Base-by-base conservation (phyloP, 2,888 invertebrate species). In the Corbicula japonica region DNA sequence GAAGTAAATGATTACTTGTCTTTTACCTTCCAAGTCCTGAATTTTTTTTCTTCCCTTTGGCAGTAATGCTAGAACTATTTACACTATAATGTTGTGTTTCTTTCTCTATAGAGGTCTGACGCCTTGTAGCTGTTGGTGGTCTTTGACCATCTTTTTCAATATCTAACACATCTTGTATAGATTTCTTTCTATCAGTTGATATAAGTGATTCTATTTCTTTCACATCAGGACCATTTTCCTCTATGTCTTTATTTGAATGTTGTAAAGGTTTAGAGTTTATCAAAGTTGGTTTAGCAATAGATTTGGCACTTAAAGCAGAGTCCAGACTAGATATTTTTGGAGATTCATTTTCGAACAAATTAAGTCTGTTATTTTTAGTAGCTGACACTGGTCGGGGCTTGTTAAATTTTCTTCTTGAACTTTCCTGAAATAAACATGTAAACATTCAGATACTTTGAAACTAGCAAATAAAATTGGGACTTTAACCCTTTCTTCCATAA, bases 31-130 rank as follows among this genome's bases (percentile, higher is more conserved):
- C 58, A 70, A 69, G 56, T 50, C 76, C 72, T 41, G 35, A 48
- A 50, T 66, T 48, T 41, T 10, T 46, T 69, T 74, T 41, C 48
- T 60, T 54, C 46, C 75, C 41, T 65, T 74, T 46, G 58, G 61
- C 30, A 68, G 78, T 76, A 50, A 89, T 89, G 75, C 88, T 89
- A 1, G 89, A 89, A 34, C 71, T 78, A 32, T 88, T 85, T 15
- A 88, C 87, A 77, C 84, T 84, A 66, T 88, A 89, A 50, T 84
- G 80, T 32, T 76, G 73, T 32, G 61, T 80, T 32, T 85, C 84
- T 48, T 84, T 84, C 38, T 85, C 83, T 32, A 69, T 32, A 0
- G 84, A 84, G 12, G 70, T 44, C 66, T 85, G 86, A 34, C 87
- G 44, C 21, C 85, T 58, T 10, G 58, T 66, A 3, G 63, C 74